Base-by-base conservation (phyloP, 2,888 invertebrate genomes). In the Ashinkailepas kermadecensis region DNA sequence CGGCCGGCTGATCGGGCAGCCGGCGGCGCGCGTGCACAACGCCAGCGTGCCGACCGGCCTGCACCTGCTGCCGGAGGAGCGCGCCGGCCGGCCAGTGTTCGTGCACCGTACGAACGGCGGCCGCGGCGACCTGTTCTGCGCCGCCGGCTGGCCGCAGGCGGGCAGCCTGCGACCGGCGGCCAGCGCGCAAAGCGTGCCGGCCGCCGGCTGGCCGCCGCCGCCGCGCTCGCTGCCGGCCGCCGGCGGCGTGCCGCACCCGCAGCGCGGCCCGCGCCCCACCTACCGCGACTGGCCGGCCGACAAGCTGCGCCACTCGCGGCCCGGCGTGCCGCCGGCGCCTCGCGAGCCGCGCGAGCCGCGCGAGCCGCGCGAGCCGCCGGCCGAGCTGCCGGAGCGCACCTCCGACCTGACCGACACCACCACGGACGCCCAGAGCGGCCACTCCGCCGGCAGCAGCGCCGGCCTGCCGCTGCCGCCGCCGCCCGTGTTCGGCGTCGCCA, bases 231-330 rank as follows among this genome's bases (percentile, higher is more conserved):
- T 83, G 59, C 39, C 81, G 23, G 25, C 81, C 0, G 56, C 8
- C 57, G 64, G 80, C n/a, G 81, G 82, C 18, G 81, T 21, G 18
- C 81, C 82, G 3, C 82, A 83, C 15, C 83, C 82, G 81, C 83
- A 81, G 62, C 82, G 83, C 21, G 82, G 83, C 0, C 81, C 80
- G 21, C 83, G 83, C 70, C 81, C 82, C 11, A 83, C 83, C 62
- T 83, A 82, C n/a, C 79, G 82, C 79, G 21, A 83, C 57, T 82
- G 83, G 80, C 80, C 83, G 23, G 80, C 81, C 57, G 82, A 82
- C 59, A 74, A 74, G 74, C 54, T 74, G 56, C 54, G 56, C 21
- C 74, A 74, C 21, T 7, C 56, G 54, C 54, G 74, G 74, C 8
- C 23, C 56, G 74, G 59, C 12, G 11, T 7, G 12, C 12, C 12